Evolutionary conservation across 1,140 invertebrate species (phyloP).

Genomic region (Conus betulinus): DNA sequence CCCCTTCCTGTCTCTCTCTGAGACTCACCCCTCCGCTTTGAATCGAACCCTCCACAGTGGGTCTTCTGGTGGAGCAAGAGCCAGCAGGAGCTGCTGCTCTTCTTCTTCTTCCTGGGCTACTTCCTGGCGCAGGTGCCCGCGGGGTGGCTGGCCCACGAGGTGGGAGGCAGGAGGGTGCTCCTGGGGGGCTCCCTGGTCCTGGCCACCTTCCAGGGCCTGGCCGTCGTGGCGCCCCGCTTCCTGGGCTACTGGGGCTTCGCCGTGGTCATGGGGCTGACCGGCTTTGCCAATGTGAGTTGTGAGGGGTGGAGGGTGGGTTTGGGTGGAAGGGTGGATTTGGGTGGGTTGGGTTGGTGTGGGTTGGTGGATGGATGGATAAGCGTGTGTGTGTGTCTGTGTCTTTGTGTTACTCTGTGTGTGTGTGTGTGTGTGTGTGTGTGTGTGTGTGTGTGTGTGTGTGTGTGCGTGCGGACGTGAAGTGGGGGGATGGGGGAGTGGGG

Average conservation of each 20-base stretch:
- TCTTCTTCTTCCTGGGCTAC: conserved; percentile 8
- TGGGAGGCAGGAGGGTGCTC: not conserved
- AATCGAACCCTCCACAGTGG: not conserved
- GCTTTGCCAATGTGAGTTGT: conserved; percentile 1
- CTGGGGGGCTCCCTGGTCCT: not conserved
- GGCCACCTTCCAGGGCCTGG: not conserved
- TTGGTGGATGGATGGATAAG: no score
- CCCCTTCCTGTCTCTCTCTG: no score
- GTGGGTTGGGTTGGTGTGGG: no score
- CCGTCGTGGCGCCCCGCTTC: not conserved
- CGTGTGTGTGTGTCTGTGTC: no score
- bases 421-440: no score
- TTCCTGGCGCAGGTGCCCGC: conserved; percentile 1
- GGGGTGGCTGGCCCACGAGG: not conserved
- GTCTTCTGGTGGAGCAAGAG: not conserved
- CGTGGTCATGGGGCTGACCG: not conserved
- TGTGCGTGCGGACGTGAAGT: no score
- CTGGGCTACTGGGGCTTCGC: not conserved
- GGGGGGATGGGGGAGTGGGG: no score
- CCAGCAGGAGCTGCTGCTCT: not conserved
- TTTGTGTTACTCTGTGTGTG: no score
- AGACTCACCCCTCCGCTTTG: no score
- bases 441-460: no score
- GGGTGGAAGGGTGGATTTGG: no score
- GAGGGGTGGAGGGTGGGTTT: no score